A percentile compares a stretch with the other conserved stretches of the same genome.
Evolutionary conservation across 2,797 vertebrate species (phyloP).

Genomic region (Adelosebastes latens): DNA sequence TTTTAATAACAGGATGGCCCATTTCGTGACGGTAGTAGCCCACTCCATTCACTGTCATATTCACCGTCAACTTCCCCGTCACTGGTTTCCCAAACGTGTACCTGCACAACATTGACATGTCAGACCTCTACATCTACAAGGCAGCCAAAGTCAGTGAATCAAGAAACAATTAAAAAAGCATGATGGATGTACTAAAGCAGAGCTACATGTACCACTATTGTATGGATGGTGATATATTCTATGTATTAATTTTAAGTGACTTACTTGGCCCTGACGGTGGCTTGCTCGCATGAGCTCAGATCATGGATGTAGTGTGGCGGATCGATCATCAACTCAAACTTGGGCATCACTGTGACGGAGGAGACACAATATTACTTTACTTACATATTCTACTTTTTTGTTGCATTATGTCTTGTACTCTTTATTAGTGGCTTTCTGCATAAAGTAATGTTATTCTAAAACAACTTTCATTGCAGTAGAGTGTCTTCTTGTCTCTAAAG

Average conservation of each 20-base stretch:
- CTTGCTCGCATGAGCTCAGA: constrained; percentile 87
- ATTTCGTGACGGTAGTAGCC: constrained; percentile 95
- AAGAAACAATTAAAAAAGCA: neutral
- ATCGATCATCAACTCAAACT: constrained; percentile 90
- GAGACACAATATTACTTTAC: neutral
- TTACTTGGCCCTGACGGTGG: constrained; percentile 89
- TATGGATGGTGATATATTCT: neutral
- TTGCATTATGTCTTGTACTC: neutral
- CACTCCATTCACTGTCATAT: constrained; percentile 94
- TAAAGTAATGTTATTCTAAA: neutral
- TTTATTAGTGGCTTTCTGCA: neutral
- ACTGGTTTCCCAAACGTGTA: constrained; percentile 96
- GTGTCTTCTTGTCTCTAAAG: neutral
- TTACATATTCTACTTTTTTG: neutral
- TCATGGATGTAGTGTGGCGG: constrained; percentile 89
- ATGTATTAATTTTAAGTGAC: neutral
- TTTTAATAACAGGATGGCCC: constrained; percentile 90
- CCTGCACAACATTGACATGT: constrained; percentile 68
- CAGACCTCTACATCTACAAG: constrained; percentile 15
- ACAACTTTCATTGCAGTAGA: neutral
- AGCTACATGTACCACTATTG: neutral
- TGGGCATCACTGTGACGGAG: constrained; percentile 86
- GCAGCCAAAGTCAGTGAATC: neutral
- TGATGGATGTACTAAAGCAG: neutral
- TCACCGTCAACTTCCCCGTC: constrained; percentile 87